These are phyloP conservation scores for Mareca strepera DNA, from an alignment of 2,797 vertebrate species.

Conservation along the genomic window DNA sequence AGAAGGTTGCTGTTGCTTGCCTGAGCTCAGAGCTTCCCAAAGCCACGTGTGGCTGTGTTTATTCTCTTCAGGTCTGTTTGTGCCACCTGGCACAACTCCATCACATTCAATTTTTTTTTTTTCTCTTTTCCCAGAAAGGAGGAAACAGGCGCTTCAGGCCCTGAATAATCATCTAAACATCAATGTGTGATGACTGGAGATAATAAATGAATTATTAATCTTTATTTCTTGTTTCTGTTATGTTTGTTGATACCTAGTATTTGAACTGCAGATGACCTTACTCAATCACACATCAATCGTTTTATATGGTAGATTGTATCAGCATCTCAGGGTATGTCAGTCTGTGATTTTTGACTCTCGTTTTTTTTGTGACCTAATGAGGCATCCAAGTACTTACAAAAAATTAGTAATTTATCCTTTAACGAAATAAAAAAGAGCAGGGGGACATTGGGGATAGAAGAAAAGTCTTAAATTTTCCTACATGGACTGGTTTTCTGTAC, in stretches of 20 bases:
- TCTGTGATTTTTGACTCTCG: background rate
- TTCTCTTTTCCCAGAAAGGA: background rate
- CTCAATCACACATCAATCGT: background rate
- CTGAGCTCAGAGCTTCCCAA: background rate
- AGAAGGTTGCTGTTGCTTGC: background rate
- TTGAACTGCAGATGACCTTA: background rate
- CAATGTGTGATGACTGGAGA: background rate
- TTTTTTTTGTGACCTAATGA: background rate
- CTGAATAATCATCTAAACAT: background rate
- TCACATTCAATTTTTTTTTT: background rate
- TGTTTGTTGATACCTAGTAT: background rate
- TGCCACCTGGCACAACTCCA: constrained; percentile 7
- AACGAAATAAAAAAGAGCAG: background rate
- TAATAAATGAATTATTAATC: background rate
- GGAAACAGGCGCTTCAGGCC: background rate
- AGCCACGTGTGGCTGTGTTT: background rate
- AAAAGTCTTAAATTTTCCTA: background rate
- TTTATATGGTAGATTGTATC: background rate
- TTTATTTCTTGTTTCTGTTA: background rate
- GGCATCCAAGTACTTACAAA: background rate
- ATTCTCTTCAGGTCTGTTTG: background rate
- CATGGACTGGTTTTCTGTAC: background rate
- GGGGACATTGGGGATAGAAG: too few species aligned
- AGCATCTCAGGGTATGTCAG: background rate
- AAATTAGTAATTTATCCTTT: background rate